These are phyloP conservation scores for Ophion costatus DNA, from an alignment of 2,888 invertebrate species.

Conservation along the genomic window DNA sequence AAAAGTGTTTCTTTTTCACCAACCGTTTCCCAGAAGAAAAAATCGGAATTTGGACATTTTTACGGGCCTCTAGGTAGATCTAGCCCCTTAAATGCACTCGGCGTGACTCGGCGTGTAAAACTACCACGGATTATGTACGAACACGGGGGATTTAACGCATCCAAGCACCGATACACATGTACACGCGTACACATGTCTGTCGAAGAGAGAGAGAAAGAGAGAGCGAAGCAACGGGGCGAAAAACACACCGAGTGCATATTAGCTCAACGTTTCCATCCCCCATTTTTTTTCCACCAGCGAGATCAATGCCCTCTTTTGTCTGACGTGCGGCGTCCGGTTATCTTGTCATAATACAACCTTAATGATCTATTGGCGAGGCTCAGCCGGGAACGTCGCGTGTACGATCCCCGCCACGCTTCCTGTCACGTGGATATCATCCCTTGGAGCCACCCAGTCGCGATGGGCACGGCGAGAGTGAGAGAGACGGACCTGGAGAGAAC, in stretches of 20 bases:
- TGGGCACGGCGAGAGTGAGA: neutral
- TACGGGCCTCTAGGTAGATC: too few relatives aligned
- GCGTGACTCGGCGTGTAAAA: conserved; percentile 58
- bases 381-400: conserved; percentile 73
- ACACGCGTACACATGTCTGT: neutral
- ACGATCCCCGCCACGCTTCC: conserved; percentile 81
- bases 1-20: too few relatives aligned
- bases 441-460: conserved; percentile 69
- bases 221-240: conserved; percentile 40
- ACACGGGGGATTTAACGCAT: conserved; percentile 61
- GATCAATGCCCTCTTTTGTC: conserved; percentile 66
- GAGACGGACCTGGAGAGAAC: conserved; percentile 17
- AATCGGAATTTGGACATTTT: too few relatives aligned
- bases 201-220: neutral
- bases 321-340: conserved; percentile 69
- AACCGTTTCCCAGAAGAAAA: too few relatives aligned
- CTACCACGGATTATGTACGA: conserved; percentile 62
- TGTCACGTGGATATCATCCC: conserved; percentile 79
- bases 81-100: conserved; percentile 46
- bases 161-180: neutral
- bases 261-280: conserved; percentile 52
- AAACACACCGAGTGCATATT: conserved; percentile 37
- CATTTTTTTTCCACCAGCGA: conserved; percentile 58
- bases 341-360: conserved; percentile 82
- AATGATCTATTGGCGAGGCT: conserved; percentile 80